Conservation (phyloP, 2,113 vertebrate genomes). For the Holacanthus passer region DNA sequence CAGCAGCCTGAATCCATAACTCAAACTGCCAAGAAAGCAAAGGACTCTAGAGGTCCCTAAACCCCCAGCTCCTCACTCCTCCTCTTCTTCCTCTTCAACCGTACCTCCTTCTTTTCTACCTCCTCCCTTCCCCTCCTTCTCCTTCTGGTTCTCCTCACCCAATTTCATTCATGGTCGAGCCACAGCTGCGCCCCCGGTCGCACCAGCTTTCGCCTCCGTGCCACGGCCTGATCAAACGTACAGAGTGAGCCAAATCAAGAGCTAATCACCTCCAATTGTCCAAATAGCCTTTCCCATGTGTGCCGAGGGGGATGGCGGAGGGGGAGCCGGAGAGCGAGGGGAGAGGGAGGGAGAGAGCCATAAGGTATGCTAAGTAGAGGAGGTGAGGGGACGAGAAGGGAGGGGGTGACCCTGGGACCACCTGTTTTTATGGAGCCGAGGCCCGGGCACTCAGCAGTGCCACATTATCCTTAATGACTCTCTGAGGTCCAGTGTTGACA, state of each 20-base stretch:
- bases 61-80: neutral
- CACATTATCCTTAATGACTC: conserved; percentile 75
- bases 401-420: conserved; percentile 75
- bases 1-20: conserved; percentile 63
- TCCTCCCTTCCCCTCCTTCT: conserved; percentile 16
- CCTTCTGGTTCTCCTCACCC: conserved; percentile 56
- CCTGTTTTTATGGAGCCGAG: conserved; percentile 72
- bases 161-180: conserved; percentile 46
- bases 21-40: conserved; percentile 53
- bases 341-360: conserved; percentile 8
- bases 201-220: conserved; percentile 44
- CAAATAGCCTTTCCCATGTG: conserved; percentile 78
- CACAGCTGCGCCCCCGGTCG: conserved; percentile 65
- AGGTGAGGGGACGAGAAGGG: conserved; percentile 37
- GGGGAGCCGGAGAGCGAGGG: conserved; percentile 7
- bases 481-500: conserved; percentile 71
- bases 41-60: conserved; percentile 34
- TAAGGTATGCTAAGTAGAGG: conserved; percentile 66
- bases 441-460: conserved; percentile 53
- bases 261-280: conserved; percentile 79
- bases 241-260: conserved; percentile 73
- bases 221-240: conserved; percentile 70
- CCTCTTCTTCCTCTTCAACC: conserved; percentile 15
- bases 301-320: conserved; percentile 55
- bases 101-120: conserved; percentile 17